Conservation (phyloP, 2,113 vertebrate genomes). For the Axis porcinus region DNA sequence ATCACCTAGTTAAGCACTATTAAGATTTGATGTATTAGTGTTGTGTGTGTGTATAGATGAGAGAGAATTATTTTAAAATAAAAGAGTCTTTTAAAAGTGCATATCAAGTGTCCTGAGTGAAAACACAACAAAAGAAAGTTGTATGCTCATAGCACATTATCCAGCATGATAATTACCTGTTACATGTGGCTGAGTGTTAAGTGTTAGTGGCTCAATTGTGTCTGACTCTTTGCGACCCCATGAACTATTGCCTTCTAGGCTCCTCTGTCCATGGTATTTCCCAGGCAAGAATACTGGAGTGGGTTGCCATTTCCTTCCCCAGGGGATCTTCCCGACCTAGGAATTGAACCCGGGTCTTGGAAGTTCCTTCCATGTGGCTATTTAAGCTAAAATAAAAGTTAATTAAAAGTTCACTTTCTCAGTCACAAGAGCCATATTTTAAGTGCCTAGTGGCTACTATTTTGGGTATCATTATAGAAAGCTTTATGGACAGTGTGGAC, state of each 20-base stretch:
- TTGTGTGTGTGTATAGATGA: background rate
- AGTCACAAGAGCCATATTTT: background rate
- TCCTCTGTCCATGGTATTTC: background rate
- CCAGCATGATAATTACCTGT: background rate
- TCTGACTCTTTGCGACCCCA: background rate
- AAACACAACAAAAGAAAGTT: background rate
- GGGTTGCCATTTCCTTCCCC: background rate
- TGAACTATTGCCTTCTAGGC: background rate
- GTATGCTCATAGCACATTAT: background rate
- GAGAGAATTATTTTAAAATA: background rate
- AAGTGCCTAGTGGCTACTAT: background rate
- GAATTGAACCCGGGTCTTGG: background rate
- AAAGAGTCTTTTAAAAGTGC: background rate
- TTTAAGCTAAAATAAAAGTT: conserved; percentile 16
- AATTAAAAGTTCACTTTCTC: background rate
- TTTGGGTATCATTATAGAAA: background rate
- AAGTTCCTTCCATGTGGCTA: background rate
- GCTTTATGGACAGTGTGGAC: background rate
- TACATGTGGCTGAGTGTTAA: background rate
- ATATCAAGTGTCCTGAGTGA: background rate
- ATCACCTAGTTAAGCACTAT: background rate
- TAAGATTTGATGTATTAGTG: background rate
- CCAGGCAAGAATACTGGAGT: background rate
- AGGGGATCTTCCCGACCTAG: background rate
- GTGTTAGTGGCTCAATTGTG: background rate